phyloP scores from a whole-genome alignment of 2,113 vertebrate genomes.

The Tilapia sparmanii region DNA sequence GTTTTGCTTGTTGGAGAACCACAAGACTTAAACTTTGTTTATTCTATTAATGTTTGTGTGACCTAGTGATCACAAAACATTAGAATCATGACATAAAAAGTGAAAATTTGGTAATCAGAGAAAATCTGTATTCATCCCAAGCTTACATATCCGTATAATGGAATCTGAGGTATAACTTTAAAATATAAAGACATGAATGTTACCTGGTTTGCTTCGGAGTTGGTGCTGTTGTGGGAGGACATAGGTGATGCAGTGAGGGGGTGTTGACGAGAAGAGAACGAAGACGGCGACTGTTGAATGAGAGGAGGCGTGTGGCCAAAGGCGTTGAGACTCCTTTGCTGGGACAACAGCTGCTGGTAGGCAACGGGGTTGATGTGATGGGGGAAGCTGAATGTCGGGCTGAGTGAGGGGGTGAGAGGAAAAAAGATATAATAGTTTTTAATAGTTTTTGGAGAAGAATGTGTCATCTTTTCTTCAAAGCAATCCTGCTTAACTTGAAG shows the following conservation, averaged over 20 bases:
- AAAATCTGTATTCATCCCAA: neutral
- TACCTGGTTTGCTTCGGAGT: slow-evolving; percentile 81
- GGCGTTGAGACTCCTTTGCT: slow-evolving; percentile 86
- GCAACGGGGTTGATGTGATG: slow-evolving; percentile 92
- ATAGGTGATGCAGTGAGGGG: slow-evolving; percentile 74
- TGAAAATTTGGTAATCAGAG: neutral
- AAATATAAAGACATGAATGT: neutral
- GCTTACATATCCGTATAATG: neutral
- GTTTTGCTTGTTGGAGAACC: neutral
- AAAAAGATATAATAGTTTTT: neutral
- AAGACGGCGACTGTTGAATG: slow-evolving; percentile 82
- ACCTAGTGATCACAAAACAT: neutral
- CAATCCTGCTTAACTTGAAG: neutral
- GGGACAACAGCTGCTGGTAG: slow-evolving; percentile 93
- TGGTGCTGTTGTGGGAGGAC: slow-evolving; percentile 69
- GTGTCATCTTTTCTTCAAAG: neutral
- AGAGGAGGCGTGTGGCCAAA: slow-evolving; percentile 91
- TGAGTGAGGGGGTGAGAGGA: slow-evolving; percentile 38
- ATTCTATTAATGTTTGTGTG: neutral
- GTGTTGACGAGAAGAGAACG: slow-evolving; percentile 81
- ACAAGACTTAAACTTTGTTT: neutral
- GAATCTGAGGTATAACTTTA: neutral
- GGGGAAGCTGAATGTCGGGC: slow-evolving; percentile 91
- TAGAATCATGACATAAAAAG: neutral
- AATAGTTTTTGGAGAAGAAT: neutral